Evolutionary conservation across 2,888 invertebrate genomes (phyloP).

Genomic region (Peribatodes rhomboidaria): DNA sequence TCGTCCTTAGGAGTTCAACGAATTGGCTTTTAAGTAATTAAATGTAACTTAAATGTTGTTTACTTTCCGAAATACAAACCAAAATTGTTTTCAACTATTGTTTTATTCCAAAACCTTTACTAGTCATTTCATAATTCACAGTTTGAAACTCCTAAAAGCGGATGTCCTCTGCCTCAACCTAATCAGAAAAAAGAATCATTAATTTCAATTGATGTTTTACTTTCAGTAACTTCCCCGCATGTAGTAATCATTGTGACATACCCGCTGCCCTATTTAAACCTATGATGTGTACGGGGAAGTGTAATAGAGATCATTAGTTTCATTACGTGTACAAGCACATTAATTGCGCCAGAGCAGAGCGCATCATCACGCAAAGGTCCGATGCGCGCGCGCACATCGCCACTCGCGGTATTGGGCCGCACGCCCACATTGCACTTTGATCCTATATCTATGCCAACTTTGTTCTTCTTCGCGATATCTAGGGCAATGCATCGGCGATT

Average conservation of each 20-base stretch:
- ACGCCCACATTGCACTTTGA: slow-evolving; percentile 85
- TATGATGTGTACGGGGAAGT: slow-evolving; percentile 48
- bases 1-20: slow-evolving; percentile 59
- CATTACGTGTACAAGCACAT: slow-evolving; percentile 61
- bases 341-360: slow-evolving; percentile 61
- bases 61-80: slow-evolving; percentile 72
- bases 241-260: slow-evolving; percentile 18
- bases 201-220: neutral
- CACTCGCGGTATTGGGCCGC: slow-evolving; percentile 81
- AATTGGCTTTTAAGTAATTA: slow-evolving; percentile 71
- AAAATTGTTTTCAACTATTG: slow-evolving; percentile 65
- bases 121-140: slow-evolving; percentile 23
- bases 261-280: slow-evolving; percentile 24
- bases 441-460: slow-evolving; percentile 85
- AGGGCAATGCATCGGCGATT: slow-evolving; percentile 73
- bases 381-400: slow-evolving; percentile 73
- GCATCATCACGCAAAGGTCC: slow-evolving; percentile 69
- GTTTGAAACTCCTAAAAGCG: neutral
- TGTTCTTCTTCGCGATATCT: slow-evolving; percentile 81
- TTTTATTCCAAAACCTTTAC: slow-evolving; percentile 75
- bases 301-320: slow-evolving; percentile 62
- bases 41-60: slow-evolving; percentile 54
- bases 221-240: slow-evolving; percentile 11
- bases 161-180: neutral
- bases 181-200: neutral